A percentile compares a stretch with the other conserved stretches of the same genome.
Evolutionary conservation across 2,113 vertebrate genomes (phyloP).

Genomic region (Brachyistius frenatus): DNA sequence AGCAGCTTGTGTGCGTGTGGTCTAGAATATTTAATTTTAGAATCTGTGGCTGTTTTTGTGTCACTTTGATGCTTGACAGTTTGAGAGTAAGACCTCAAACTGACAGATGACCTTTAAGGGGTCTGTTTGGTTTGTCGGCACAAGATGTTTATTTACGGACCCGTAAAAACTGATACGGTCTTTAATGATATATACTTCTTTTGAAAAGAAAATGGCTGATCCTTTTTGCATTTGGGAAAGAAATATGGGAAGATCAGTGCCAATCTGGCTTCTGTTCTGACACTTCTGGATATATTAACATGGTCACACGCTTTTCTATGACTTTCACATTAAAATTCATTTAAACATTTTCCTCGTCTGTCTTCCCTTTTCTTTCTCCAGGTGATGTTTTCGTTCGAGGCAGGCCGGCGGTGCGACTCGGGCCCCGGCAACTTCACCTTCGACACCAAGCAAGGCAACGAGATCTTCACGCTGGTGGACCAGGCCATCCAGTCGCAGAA

Average conservation of each 20-base stretch:
- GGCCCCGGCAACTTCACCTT: conserved; percentile 98
- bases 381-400: conserved; percentile 99
- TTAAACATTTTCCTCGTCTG: background rate
- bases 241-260: background rate
- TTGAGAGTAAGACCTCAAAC: background rate
- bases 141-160: background rate
- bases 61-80: background rate
- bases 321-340: background rate
- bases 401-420: conserved; percentile 93
- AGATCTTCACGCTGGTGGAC: conserved; percentile 95
- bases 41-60: conserved; percentile 25
- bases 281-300: background rate
- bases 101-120: conserved; percentile 24
- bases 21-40: background rate
- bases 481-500: conserved; percentile 93
- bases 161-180: background rate
- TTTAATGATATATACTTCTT: too few species aligned
- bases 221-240: too few species aligned
- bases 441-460: conserved; percentile 95
- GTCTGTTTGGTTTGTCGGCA: background rate
- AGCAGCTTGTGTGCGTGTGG: conserved; percentile 1
- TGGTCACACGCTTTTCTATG: background rate
- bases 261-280: conserved; percentile 10
- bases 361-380: conserved; percentile 57
- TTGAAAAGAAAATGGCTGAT: too few species aligned